phyloP scores from a whole-genome alignment of 2,113 vertebrate genomes.

The Corydoras sp. region DNA sequence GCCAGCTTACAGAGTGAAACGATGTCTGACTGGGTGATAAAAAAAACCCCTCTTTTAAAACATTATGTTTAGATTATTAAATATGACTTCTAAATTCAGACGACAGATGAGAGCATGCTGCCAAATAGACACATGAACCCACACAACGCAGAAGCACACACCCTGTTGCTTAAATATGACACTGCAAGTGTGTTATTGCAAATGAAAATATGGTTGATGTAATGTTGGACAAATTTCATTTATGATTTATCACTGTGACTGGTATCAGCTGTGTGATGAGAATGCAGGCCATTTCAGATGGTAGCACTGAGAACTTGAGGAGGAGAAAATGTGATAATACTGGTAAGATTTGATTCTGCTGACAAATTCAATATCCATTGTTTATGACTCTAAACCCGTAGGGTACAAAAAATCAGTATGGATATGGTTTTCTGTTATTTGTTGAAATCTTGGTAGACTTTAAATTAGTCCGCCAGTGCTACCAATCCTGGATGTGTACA shows the following conservation, averaged over 20 bases:
- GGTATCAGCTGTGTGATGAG: constrained; percentile 14
- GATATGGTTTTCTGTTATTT: background rate
- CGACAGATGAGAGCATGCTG: constrained; percentile 13
- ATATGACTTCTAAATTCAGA: constrained; percentile 37
- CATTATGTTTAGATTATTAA: constrained; percentile 44
- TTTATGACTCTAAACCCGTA: constrained; percentile 23
- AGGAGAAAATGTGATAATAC: constrained; percentile 23
- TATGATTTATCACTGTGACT: constrained; percentile 26
- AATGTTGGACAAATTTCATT: constrained; percentile 7
- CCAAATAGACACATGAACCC: background rate
- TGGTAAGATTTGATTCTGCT: constrained; percentile 31
- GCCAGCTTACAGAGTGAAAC: constrained; percentile 37
- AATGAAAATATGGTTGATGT: constrained; percentile 15
- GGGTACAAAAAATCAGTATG: constrained; percentile 1
- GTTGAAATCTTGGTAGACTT: no score
- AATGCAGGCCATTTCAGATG: constrained; percentile 3
- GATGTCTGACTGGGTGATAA: constrained; percentile 27
- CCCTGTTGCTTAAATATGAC: background rate
- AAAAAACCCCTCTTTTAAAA: constrained; percentile 31
- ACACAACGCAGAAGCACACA: background rate
- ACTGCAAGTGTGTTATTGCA: background rate
- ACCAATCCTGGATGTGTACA: no score
- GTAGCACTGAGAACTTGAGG: constrained; percentile 2
- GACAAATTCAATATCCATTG: constrained; percentile 36
- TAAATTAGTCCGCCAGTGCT: no score